These are phyloP conservation scores for Homalodisca vitripennis DNA, from an alignment of 1,140 invertebrate species.

Conservation along the genomic window DNA sequence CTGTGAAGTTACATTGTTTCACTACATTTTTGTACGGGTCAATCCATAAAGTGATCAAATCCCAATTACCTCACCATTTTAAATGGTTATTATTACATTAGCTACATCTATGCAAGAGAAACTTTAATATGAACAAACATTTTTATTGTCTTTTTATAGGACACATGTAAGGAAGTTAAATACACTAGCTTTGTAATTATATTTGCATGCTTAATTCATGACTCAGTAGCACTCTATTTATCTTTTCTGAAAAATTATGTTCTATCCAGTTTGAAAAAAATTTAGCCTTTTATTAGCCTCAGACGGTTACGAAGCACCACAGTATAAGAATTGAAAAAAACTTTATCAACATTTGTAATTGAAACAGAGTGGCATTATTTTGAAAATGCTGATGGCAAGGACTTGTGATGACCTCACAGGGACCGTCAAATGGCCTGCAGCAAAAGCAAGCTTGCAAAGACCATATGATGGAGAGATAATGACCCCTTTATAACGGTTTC, in stretches of 20 bases:
- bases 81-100: too few species aligned
- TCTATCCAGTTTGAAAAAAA: constrained; percentile 8
- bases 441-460: constrained; percentile 20
- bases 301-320: neutral
- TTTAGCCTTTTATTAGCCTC: constrained; percentile 1
- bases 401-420: neutral
- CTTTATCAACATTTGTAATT: constrained; percentile 16
- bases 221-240: constrained; percentile 10
- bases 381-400: neutral
- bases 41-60: too few species aligned
- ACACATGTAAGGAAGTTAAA: too few species aligned
- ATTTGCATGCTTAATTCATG: neutral
- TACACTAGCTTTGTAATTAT: constrained; percentile 12
- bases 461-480: neutral
- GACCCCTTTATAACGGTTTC: constrained; percentile 3
- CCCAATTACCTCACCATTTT: too few species aligned
- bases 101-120: too few species aligned
- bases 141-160: too few species aligned
- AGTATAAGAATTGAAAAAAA: neutral
- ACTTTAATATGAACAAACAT: too few species aligned
- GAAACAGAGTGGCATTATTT: constrained; percentile 6
- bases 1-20: too few species aligned
- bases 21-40: too few species aligned
- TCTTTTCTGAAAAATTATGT: neutral
- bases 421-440: constrained; percentile 6